Conservation (phyloP, 2,797 vertebrate species). For the Falco naumanni region DNA sequence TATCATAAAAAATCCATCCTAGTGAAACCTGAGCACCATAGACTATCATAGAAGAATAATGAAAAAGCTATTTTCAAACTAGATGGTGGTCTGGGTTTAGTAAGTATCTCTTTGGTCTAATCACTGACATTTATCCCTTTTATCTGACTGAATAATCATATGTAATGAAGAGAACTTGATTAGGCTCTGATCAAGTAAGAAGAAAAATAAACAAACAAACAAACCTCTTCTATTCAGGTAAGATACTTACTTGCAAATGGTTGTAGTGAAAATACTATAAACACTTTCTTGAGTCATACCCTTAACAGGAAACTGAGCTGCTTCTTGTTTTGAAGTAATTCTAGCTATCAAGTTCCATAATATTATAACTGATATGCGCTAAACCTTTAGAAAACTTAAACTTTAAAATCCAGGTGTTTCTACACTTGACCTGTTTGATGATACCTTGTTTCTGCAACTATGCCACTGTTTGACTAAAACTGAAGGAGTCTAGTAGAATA, state of each 20-base stretch:
- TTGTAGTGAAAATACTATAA: background rate
- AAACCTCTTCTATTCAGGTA: background rate
- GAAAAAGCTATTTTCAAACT: background rate
- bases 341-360: background rate
- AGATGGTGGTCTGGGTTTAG: background rate
- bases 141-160: background rate
- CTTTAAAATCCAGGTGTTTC: background rate
- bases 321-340: background rate
- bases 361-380: background rate
- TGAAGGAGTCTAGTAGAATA: background rate
- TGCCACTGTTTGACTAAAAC: background rate
- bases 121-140: background rate
- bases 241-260: background rate
- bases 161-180: background rate
- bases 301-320: background rate
- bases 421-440: background rate
- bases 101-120: background rate
- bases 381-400: background rate
- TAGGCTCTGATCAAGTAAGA: background rate
- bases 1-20: background rate
- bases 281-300: background rate
- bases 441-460: background rate
- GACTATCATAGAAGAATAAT: background rate
- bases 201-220: background rate
- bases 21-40: background rate